A percentile compares a stretch with the other conserved stretches of the same genome.
These are phyloP conservation scores for Polia nebulosa DNA, from an alignment of 2,888 invertebrate species.

Conservation along the genomic window DNA sequence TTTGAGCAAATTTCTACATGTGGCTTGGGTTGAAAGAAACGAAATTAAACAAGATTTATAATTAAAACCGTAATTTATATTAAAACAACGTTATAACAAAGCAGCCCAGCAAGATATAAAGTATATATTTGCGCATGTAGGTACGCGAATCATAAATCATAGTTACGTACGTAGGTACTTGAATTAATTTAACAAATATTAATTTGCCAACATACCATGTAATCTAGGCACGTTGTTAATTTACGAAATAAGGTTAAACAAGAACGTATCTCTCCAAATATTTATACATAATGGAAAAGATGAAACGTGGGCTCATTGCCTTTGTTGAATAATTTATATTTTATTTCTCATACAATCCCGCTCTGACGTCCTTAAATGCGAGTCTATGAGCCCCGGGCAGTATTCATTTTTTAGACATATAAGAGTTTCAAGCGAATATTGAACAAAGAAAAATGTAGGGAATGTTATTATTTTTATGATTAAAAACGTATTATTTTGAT, in stretches of 20 bases:
- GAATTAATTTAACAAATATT: slow-evolving; percentile 62
- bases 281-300: slow-evolving; percentile 83
- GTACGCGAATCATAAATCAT: slow-evolving; percentile 43
- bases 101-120: slow-evolving; percentile 37
- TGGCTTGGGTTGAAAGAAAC: not conserved
- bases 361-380: slow-evolving; percentile 73
- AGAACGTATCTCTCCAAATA: slow-evolving; percentile 77
- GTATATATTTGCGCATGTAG: slow-evolving; percentile 55
- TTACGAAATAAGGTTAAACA: slow-evolving; percentile 80
- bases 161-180: slow-evolving; percentile 42
- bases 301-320: slow-evolving; percentile 82
- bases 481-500: slow-evolving; percentile 42
- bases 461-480: slow-evolving; percentile 56
- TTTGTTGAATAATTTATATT: slow-evolving; percentile 88
- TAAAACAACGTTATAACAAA: slow-evolving; percentile 31
- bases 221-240: slow-evolving; percentile 76
- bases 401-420: slow-evolving; percentile 75
- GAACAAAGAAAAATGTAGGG: slow-evolving; percentile 64
- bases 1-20: not conserved
- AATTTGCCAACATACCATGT: slow-evolving; percentile 65
- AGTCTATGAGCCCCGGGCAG: slow-evolving; percentile 75
- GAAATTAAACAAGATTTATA: slow-evolving; percentile 11
- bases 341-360: slow-evolving; percentile 79
- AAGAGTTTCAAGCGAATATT: slow-evolving; percentile 61
- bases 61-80: slow-evolving; percentile 30